Evolutionary conservation across 2,797 vertebrate species (phyloP).

Genomic region (Leptodactylus fallax): DNA sequence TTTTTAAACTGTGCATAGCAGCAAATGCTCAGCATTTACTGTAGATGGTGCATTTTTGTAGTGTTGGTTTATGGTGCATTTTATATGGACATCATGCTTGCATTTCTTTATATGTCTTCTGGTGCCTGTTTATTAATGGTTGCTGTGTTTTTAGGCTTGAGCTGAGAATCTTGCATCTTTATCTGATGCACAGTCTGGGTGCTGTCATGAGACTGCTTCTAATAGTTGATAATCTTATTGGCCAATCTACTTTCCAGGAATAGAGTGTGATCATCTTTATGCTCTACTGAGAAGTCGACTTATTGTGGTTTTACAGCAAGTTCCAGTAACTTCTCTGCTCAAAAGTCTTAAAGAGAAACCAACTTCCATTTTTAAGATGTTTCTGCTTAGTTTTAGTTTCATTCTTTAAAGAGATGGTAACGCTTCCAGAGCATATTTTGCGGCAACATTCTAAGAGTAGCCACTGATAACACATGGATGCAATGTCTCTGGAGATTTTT

Average conservation of each 20-base stretch:
- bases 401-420: neutral
- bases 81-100: no score
- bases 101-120: neutral
- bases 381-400: neutral
- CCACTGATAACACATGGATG: no score
- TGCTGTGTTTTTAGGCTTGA: neutral
- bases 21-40: no score
- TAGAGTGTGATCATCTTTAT: constrained; percentile 40
- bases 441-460: neutral
- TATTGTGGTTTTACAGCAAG: constrained; percentile 50
- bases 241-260: constrained; percentile 61
- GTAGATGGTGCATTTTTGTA: no score
- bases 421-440: neutral
- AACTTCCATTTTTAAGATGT: neutral
- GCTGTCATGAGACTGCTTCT: constrained; percentile 10
- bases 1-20: no score
- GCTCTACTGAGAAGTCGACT: constrained; percentile 51
- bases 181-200: neutral
- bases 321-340: constrained; percentile 50
- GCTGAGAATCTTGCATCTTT: neutral
- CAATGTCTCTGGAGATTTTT: no score
- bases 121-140: neutral
- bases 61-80: no score
- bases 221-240: constrained; percentile 51
- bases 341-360: constrained; percentile 33